Base-by-base conservation (phyloP, 2,797 vertebrate genomes). In the Garrulus glandarius region DNA sequence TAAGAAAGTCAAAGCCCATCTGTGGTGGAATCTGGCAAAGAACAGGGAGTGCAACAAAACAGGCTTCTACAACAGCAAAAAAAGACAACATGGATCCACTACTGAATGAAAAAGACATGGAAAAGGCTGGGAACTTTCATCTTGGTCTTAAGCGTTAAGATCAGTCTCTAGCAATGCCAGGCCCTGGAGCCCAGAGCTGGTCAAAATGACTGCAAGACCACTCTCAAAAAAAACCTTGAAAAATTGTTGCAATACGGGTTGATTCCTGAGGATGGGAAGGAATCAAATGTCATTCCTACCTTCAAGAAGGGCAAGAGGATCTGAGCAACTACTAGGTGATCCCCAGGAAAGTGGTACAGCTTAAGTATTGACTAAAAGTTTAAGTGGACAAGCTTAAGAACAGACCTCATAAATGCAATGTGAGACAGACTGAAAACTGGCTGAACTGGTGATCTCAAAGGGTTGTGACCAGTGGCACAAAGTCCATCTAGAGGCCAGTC, bases 51-150 rank as follows among this genome's bases (percentile, higher is more conserved):
- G 11, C 27, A 81, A 76, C 11, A 74, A 53, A 26, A 75, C 27
- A 78, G 27, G 23, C 27, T 79, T 75, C n/a, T 43, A 64, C 13
- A 53, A 17, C 29, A 76, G 30, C 22, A 71, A 53, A 46, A 80
- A 57, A 84, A 41, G 30, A 36, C 0, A 3, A 43, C 2, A 34
- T 0, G 2, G 18, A 39, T 43, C 46, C 11, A 36, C 44, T 68
- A 49, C 27, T 26, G 49, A 79, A 85, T n/a, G 19, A 68, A 52
- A 85, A 47, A 59, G 13, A 44, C 23, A 46, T 30, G 18, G 29
- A 65, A 65, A 87, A 92, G 18, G 27, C 15, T 89, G 23, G 30
- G 34, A 18, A 77, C 32, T 21, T 65, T 43, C 14, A 47, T 43
- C 24, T 71, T 68, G 6, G 27, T 37, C 61, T 78, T 53, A 21